Conservation (phyloP, 2,888 invertebrate genomes). For the Lamellibrachia satsuma region DNA sequence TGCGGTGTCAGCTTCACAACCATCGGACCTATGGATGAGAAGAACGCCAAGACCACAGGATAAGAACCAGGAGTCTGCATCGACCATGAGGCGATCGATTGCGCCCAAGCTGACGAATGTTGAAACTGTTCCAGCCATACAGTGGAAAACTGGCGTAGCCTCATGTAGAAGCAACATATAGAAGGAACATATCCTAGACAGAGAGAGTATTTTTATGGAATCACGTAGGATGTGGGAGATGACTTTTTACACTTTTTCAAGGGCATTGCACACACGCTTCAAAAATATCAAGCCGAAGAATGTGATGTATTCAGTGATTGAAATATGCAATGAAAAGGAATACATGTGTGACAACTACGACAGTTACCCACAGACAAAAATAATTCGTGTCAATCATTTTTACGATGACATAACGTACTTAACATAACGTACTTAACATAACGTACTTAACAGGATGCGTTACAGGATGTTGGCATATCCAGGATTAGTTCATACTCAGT, state of each 20-base stretch:
- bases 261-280: neutral
- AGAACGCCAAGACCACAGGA: neutral
- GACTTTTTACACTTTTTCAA: too few relatives aligned
- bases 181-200: too few relatives aligned
- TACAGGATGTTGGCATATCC: neutral
- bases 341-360: neutral
- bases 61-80: neutral
- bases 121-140: neutral
- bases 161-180: too few relatives aligned
- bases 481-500: neutral
- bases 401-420: neutral
- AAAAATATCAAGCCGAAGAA: neutral
- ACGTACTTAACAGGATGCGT: neutral
- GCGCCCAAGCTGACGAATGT: neutral
- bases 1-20: too few relatives aligned
- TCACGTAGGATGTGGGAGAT: neutral
- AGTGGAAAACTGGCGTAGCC: neutral
- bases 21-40: neutral
- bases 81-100: neutral
- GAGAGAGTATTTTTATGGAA: neutral
- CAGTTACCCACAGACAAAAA: neutral
- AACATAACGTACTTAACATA: neutral
- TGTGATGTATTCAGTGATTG: neutral
- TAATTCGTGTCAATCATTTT: neutral
- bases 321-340: neutral